Conservation (phyloP, 64 coral and sea anemone genomes). For the Cladopsammia gracilis region DNA sequence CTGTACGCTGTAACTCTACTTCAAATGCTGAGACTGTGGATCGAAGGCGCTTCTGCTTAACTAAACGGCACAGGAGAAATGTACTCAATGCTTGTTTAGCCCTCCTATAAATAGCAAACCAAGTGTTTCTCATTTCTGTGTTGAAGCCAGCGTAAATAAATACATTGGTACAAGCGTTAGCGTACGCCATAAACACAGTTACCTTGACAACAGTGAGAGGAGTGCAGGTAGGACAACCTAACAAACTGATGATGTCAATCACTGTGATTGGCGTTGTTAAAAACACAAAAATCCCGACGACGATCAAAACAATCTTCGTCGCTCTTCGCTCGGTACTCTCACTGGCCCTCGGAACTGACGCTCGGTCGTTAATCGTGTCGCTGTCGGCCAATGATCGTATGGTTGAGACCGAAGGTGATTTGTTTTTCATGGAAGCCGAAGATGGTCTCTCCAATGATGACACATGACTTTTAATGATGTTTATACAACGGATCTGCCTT, state of each 20-base stretch:
- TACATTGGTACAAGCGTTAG: constrained; percentile 76
- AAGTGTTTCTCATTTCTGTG: constrained; percentile 71
- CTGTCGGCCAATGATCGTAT: not conserved
- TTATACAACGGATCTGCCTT: constrained; percentile 74
- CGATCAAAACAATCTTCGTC: constrained; percentile 64
- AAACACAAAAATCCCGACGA: constrained; percentile 67
- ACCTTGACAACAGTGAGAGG: constrained; percentile 56
- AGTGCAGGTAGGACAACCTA: constrained; percentile 15
- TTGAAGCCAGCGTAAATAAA: constrained; percentile 82
- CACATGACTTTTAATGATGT: constrained; percentile 5
- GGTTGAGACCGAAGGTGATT: not conserved
- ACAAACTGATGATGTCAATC: constrained; percentile 60
- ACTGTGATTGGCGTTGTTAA: constrained; percentile 77
- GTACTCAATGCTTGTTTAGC: not conserved
- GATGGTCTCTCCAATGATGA: not conserved
- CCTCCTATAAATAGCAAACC: not conserved
- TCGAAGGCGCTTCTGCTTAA: too few species aligned
- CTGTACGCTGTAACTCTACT: too few species aligned
- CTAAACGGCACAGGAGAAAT: too few species aligned
- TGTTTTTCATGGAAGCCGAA: not conserved
- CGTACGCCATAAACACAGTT: constrained; percentile 67
- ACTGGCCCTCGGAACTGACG: too few species aligned
- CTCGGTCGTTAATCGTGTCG: not conserved
- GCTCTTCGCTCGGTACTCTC: not conserved
- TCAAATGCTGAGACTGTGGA: too few species aligned